Evolutionary conservation across 2,113 vertebrate genomes (phyloP).

Genomic region (Acrocephalus arundinaceus): DNA sequence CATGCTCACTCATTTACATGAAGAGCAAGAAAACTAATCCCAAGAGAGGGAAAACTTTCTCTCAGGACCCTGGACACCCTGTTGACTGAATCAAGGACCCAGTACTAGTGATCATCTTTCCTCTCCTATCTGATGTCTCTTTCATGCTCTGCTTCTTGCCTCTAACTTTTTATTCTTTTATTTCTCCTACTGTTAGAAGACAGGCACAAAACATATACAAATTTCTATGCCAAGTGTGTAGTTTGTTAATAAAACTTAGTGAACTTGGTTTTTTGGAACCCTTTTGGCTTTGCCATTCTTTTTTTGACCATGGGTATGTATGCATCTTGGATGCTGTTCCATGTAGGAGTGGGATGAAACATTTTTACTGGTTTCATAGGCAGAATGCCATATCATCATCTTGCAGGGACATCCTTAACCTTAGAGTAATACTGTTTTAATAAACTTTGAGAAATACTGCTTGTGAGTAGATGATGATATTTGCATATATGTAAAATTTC

Average conservation of each 20-base stretch:
- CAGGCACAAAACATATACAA: not conserved
- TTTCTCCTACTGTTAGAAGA: not conserved
- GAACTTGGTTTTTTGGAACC: not conserved
- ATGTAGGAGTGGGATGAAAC: not conserved
- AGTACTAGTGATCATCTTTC: too few species aligned
- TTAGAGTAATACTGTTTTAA: not conserved
- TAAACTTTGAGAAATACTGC: not conserved
- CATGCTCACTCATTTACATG: not conserved
- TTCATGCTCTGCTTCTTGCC: not conserved
- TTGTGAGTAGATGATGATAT: not conserved
- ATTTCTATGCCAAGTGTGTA: not conserved
- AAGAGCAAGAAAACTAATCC: not conserved
- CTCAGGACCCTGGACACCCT: not conserved
- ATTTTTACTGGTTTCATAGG: not conserved
- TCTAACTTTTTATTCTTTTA: not conserved
- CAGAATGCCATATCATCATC: not conserved
- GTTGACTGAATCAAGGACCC: fast-evolving
- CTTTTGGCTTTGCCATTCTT: not conserved
- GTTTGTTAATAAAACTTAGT: not conserved
- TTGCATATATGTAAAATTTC: not conserved
- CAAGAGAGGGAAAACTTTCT: not conserved
- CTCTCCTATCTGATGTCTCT: not conserved
- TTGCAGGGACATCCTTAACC: not conserved
- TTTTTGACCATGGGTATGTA: not conserved
- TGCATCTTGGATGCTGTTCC: fast-evolving